Evolutionary conservation across 2,888 invertebrate genomes (phyloP).

Genomic region (Amorpha juglandis): DNA sequence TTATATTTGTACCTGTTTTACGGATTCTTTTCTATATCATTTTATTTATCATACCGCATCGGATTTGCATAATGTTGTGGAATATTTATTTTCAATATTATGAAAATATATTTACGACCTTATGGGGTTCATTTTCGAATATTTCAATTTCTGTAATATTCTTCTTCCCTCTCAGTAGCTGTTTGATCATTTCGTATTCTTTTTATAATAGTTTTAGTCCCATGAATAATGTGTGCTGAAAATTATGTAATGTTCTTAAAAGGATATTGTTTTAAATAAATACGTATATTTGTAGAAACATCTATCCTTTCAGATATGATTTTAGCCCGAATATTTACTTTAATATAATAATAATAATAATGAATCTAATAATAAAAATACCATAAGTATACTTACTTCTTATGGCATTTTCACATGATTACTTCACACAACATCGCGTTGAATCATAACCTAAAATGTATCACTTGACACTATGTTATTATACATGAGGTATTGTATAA

Average conservation of each 20-base stretch:
- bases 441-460: background rate
- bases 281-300: no score
- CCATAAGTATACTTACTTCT: no score
- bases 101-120: background rate
- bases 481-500: slow-evolving; percentile 4
- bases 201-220: background rate
- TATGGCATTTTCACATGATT: no score
- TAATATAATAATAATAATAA: no score
- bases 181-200: background rate
- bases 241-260: no score
- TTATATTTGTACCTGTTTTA: slow-evolving; percentile 21
- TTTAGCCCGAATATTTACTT: no score
- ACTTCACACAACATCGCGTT: no score
- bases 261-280: no score
- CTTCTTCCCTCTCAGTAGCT: no score
- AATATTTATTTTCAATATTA: slow-evolving; percentile 9
- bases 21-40: slow-evolving; percentile 11
- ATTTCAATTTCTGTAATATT: background rate
- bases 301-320: no score
- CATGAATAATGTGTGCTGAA: background rate
- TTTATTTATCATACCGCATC: background rate
- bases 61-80: background rate
- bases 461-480: background rate
- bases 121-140: background rate
- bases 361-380: no score